phyloP scores from a whole-genome alignment of 2,888 invertebrate genomes.

The Drosophila greeni region DNA sequence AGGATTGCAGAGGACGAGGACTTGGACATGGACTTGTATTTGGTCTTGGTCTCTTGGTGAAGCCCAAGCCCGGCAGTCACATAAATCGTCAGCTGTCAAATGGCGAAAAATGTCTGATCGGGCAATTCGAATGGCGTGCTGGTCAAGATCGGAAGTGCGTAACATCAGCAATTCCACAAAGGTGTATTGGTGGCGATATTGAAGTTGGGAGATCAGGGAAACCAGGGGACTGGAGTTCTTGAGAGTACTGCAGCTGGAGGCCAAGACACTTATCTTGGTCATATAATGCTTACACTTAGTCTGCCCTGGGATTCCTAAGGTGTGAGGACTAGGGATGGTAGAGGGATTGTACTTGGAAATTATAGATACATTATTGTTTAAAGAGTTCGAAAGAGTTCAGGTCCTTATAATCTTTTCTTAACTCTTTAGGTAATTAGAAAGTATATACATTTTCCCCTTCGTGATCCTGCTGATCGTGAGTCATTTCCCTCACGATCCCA shows the following conservation, averaged over 20 bases:
- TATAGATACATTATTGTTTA: no score
- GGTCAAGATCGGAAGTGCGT: conserved; percentile 71
- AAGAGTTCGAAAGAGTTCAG: no score
- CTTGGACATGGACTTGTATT: background rate
- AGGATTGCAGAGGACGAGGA: conserved; percentile 14
- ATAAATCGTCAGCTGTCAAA: conserved; percentile 75
- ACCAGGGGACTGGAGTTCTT: background rate
- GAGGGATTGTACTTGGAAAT: background rate
- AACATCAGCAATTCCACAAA: conserved; percentile 45
- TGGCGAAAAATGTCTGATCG: conserved; percentile 63
- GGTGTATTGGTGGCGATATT: conserved; percentile 7
- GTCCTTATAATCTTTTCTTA: no score
- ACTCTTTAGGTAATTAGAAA: no score
- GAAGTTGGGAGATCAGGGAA: background rate
- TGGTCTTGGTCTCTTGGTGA: background rate
- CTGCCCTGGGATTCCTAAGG: conserved; percentile 3
- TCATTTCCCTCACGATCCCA: conserved; percentile 27
- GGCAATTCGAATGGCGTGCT: conserved; percentile 41
- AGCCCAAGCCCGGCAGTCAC: conserved; percentile 44
- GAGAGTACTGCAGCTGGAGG: background rate
- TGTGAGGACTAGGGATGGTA: conserved; percentile 21
- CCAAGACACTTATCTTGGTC: conserved; percentile 41
- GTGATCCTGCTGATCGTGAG: conserved; percentile 19
- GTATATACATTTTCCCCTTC: no score
- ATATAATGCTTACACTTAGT: conserved; percentile 48